These are phyloP conservation scores for Lytechinus pictus DNA, from an alignment of 35 echinoderm and acorn worm genomes.

Conservation along the genomic window DNA sequence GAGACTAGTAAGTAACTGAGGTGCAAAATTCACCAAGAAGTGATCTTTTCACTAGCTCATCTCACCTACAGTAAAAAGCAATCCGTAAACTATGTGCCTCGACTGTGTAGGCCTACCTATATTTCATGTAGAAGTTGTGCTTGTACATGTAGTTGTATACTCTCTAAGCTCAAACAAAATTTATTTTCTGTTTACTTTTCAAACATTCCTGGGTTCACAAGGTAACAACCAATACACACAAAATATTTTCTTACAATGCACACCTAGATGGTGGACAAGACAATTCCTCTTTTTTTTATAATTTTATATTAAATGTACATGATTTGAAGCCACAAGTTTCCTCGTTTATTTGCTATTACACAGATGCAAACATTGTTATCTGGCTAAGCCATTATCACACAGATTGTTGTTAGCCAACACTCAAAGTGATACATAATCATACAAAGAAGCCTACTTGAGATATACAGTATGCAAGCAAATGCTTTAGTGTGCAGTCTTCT, in stretches of 20 bases:
- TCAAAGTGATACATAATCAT: background rate
- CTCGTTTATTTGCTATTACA: background rate
- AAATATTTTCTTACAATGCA: background rate
- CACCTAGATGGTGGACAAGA: background rate
- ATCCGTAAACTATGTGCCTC: no score
- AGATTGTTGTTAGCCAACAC: slow-evolving; percentile 18
- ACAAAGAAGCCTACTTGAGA: background rate
- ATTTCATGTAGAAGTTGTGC: background rate
- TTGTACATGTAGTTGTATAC: background rate
- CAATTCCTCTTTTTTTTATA: background rate
- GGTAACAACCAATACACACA: no score
- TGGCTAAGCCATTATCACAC: background rate
- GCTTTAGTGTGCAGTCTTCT: background rate
- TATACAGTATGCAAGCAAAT: background rate
- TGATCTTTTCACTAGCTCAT: no score
- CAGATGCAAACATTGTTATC: background rate
- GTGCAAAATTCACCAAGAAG: no score
- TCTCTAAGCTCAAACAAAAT: no score
- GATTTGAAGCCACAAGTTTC: background rate
- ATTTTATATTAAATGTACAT: background rate
- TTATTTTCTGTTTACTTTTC: no score
- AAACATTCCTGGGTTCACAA: no score
- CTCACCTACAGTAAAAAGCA: no score
- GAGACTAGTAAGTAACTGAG: no score
- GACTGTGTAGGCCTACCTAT: no score